Conservation (phyloP, 2,888 invertebrate genomes). For the Argyra leucocephala region DNA sequence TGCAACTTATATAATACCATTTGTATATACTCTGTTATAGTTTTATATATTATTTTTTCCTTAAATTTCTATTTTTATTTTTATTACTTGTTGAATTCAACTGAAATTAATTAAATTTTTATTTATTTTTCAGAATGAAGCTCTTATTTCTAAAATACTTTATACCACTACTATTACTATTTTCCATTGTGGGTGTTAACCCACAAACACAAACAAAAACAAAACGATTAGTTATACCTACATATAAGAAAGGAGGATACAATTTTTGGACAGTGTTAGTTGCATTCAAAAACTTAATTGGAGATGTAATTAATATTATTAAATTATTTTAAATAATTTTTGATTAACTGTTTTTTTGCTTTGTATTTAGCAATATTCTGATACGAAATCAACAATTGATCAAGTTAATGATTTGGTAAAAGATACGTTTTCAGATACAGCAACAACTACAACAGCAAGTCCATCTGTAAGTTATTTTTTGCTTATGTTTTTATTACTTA, state of each 20-base stretch:
- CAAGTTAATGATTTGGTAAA: constrained; percentile 37
- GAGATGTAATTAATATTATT: constrained; percentile 8
- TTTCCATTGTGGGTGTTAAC: background rate
- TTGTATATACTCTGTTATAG: too few relatives aligned
- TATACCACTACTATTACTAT: background rate
- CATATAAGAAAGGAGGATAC: background rate
- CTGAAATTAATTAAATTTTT: background rate
- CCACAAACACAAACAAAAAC: background rate
- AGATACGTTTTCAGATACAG: constrained; percentile 39
- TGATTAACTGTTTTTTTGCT: constrained; percentile 13
- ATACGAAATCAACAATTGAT: constrained; percentile 36
- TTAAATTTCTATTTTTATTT: too few relatives aligned
- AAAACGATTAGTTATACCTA: background rate
- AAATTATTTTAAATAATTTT: background rate
- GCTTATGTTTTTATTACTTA: too few relatives aligned
- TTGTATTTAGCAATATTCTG: constrained; percentile 37
- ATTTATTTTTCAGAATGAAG: background rate
- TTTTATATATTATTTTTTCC: too few relatives aligned
- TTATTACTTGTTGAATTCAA: too few relatives aligned
- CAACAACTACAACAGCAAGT: constrained; percentile 29
- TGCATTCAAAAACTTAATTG: background rate
- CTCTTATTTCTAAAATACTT: background rate
- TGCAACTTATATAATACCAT: too few relatives aligned
- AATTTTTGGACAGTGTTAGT: background rate
- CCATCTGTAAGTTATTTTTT: constrained; percentile 12